These are phyloP conservation scores for Campoletis sonorensis DNA, from an alignment of 1,140 invertebrate species.

Conservation along the genomic window DNA sequence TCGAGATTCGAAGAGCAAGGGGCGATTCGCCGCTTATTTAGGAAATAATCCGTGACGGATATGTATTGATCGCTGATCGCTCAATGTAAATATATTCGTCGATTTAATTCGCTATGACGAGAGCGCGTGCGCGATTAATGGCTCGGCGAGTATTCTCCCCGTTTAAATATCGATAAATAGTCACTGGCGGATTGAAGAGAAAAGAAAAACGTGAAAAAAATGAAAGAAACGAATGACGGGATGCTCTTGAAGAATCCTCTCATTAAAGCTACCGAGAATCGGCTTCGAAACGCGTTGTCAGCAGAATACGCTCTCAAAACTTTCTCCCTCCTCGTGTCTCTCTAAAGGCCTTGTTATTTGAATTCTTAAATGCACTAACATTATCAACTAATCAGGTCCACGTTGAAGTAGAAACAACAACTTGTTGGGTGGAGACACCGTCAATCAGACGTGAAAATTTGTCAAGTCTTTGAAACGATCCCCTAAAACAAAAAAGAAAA, in stretches of 20 bases:
- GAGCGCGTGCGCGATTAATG: neutral
- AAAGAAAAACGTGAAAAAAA: neutral
- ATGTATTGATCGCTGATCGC: neutral
- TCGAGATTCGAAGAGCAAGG: too few species aligned
- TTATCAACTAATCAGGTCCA: constrained; percentile 35
- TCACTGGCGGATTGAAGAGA: constrained; percentile 7
- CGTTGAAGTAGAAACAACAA: constrained; percentile 13
- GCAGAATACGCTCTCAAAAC: neutral
- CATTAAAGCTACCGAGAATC: constrained; percentile 44
- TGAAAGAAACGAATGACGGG: neutral
- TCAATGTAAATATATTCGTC: neutral
- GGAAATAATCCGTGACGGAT: too few species aligned
- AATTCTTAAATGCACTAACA: constrained; percentile 11
- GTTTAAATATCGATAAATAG: constrained; percentile 13
- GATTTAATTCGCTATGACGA: neutral
- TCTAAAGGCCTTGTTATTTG: neutral
- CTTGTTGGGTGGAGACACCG: neutral
- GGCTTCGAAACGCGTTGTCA: neutral
- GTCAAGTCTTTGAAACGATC: constrained; percentile 55
- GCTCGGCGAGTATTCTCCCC: neutral
- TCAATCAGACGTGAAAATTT: constrained; percentile 48
- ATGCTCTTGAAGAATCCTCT: neutral
- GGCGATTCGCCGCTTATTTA: too few species aligned
- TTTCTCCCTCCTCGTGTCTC: neutral
- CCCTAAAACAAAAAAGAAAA: constrained; percentile 35